Conservation (phyloP, 2,113 vertebrate genomes). For the Oryzias melastigma region DNA sequence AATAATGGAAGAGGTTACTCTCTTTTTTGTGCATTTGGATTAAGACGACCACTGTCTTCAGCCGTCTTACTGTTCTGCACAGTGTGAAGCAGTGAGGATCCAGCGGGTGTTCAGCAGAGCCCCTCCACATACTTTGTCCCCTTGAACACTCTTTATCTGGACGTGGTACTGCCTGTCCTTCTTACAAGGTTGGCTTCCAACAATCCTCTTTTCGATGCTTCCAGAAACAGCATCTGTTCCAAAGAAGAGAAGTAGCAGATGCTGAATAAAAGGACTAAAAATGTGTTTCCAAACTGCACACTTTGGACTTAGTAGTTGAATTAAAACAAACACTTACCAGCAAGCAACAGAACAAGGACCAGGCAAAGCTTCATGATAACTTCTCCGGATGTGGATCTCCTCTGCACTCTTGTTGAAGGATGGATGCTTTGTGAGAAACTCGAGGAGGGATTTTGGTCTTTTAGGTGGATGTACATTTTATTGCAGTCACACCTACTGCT, state of each 20-base stretch:
- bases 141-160: slow-evolving; percentile 6
- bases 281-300: too few relatives aligned
- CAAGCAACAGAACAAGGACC: neutral
- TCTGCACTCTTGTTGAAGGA: neutral
- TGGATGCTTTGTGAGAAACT: rapidly evolving
- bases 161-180: slow-evolving; percentile 21
- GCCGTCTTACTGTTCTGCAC: slow-evolving; percentile 34
- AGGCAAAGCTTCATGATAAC: slow-evolving; percentile 6
- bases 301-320: neutral
- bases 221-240: slow-evolving; percentile 3
- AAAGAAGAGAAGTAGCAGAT: too few relatives aligned
- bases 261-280: too few relatives aligned
- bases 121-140: neutral
- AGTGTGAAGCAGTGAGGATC: slow-evolving; percentile 43
- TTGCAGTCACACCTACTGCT: too few relatives aligned
- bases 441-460: too few relatives aligned
- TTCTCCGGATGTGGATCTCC: neutral
- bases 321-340: neutral
- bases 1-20: neutral
- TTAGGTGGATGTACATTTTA: too few relatives aligned
- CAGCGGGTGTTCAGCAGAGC: slow-evolving; percentile 37
- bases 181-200: neutral
- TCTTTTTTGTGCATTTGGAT: too few relatives aligned
- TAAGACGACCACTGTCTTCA: neutral
- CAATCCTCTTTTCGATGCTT: slow-evolving; percentile 25